Base-by-base conservation (phyloP, 2,888 invertebrate species). In the Papilio elwesi region DNA sequence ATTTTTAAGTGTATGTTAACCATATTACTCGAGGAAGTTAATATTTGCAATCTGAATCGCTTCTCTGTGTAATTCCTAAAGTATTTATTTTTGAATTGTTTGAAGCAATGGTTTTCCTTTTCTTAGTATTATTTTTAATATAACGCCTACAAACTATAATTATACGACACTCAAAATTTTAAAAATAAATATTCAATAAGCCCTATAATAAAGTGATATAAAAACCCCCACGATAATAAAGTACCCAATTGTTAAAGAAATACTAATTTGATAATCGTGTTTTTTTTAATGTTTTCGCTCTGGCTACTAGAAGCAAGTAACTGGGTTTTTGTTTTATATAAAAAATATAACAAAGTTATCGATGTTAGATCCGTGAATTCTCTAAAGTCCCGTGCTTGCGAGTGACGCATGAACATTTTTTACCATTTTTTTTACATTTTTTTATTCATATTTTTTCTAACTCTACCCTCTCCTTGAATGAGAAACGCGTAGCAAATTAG, bases 251-350 rank as follows among this genome's bases (percentile, higher is more conserved):
- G 78, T 77, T 76, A 76, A 75, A 69, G 73, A 68, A 81, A 77
- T 80, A 85, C 89, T 90, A 89, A 91, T 88, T 79, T 79, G 78
- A 71, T 85, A 79, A 83, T 84, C 80, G 74, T 72, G 74, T 84
- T 83, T 59, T 85, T 83, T 80, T 82, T 52, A 88, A 89, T 83
- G 88, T 89, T 90, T 91, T 91, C 93, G 93, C 92, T 92, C 88
- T 93, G 92, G 93, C 93, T 93, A 93, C 93, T 93, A 93, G 93
- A 92, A 92, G 92, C 93, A 93, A 93, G 93, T 93, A 92, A 93
- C 85, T 90, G 86, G 78, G 78, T 81, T 83, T 79, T 83, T 83
- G 82, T 79, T 81, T 77, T 75, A 74, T 78, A 77, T 76, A 75
- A 71, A 76, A 43, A 43, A 43, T 43, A 43, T 43, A 43, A 74